Evolutionary conservation across 2,797 vertebrate species (phyloP), one percentile per base, ranked within the genome.

Genomic region (Limosa lapponica): DNA sequence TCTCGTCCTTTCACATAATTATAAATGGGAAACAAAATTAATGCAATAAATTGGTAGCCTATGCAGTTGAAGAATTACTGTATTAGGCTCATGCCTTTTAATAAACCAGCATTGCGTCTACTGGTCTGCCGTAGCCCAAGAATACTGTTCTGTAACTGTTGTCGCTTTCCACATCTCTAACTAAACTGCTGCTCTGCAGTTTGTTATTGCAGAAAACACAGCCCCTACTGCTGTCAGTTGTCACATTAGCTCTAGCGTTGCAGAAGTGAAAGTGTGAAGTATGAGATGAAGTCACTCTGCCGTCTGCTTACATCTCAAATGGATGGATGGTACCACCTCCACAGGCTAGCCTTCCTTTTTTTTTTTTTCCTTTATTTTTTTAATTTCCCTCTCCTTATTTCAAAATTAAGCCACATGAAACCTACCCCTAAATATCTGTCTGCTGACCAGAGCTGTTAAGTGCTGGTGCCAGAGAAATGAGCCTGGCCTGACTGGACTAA

Each of bases 351-450:
- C 32, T 59, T 39, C 41, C 10, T 25, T 62, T 59, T 27, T n/a
- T 67, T 54, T n/a, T 13, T 22, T 14, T 11, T 54, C 8, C 2
- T 12, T 39, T 62, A 1, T 44, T 80, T 61, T 74, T 55, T 15
- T 51, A 39, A 34, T 82, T 87, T 80, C 27, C 19, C 16, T 30
- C 19, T 18, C 16, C 18, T 84, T 61, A 75, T 89, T 90, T 93
- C 67, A 92, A 39, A 95, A 84, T 89, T 20, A 90, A 73, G n/a
- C 57, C 61, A 52, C 57, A 48, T 59, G 57, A 93, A 95, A 80
- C 46, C 39, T 80, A 34, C 15, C 44, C 49, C 37, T 17, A 82
- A 10, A 69, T 89, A 79, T 37, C 48, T 23, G 8, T 84, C 41
- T 87, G 32, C 39, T 77, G 84, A 66, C 84, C 64, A 73, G 85